Conservation (phyloP, 2,113 vertebrate genomes). For the Nesoenas mayeri region DNA sequence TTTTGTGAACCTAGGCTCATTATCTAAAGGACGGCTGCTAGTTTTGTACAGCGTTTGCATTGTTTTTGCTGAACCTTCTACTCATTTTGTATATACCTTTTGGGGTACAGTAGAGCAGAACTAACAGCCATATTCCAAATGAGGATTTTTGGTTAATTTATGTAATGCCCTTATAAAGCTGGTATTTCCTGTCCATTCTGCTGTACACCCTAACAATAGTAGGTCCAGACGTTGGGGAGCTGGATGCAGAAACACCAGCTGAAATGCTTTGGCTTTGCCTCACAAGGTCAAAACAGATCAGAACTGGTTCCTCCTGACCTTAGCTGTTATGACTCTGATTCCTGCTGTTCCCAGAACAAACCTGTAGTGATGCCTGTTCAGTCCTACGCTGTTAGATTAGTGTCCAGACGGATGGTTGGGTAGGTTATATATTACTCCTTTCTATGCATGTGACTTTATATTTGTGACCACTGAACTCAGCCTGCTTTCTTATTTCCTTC, state of each 20-base stretch:
- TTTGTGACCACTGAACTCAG: not conserved
- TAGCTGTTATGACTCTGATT: not conserved
- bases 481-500: not conserved
- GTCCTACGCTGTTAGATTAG: not conserved
- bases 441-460: not conserved
- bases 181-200: rapidly evolving
- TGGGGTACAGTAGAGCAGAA: not conserved
- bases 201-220: not conserved
- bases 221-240: not conserved
- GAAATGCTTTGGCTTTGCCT: not conserved
- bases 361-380: not conserved
- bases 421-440: not conserved
- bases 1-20: not conserved
- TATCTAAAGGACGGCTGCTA: not conserved
- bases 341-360: not conserved
- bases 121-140: not conserved
- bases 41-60: not conserved
- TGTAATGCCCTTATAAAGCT: not conserved
- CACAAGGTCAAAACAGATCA: not conserved
- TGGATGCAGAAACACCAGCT: not conserved
- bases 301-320: not conserved
- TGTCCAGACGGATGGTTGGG: not conserved
- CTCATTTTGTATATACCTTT: not conserved
- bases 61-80: not conserved
- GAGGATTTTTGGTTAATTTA: not conserved